A percentile compares a stretch with the other conserved stretches of the same genome.
Conservation (phyloP, 2,888 invertebrate genomes). For the Phlogophora meticulosa region DNA sequence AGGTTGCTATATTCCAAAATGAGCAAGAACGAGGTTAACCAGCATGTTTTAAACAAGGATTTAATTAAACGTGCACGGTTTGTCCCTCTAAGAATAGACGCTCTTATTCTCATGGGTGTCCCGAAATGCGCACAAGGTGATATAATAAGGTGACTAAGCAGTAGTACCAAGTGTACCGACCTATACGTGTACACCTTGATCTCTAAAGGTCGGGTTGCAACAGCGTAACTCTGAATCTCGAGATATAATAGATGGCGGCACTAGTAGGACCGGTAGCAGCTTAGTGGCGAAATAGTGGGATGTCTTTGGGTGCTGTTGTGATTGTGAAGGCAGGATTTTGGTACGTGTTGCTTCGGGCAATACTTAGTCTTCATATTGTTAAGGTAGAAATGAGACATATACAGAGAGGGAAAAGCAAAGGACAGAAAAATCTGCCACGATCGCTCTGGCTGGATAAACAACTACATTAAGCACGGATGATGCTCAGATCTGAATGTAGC, state of each 20-base stretch:
- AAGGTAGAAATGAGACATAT: background rate
- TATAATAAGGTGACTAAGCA: slow-evolving; percentile 38
- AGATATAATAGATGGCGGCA: background rate
- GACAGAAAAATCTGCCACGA: background rate
- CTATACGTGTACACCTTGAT: slow-evolving; percentile 6
- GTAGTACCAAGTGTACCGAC: background rate
- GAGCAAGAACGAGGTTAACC: slow-evolving; percentile 1
- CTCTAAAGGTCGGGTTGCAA: slow-evolving; percentile 19
- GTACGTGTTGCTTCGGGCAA: background rate
- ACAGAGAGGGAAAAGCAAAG: background rate
- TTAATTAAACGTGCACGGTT: slow-evolving; percentile 23
- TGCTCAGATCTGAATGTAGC: background rate
- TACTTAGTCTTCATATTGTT: background rate
- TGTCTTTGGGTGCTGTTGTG: background rate
- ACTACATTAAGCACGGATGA: background rate
- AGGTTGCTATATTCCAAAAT: background rate
- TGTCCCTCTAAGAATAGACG: slow-evolving; percentile 27
- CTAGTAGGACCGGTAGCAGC: background rate
- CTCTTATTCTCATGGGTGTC: slow-evolving; percentile 10
- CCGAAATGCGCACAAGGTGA: slow-evolving; percentile 20
- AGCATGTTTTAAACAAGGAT: slow-evolving; percentile 13
- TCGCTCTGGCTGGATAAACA: background rate
- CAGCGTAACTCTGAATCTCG: background rate
- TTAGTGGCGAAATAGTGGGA: background rate
- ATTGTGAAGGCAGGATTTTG: background rate